These are phyloP conservation scores for Cochlearius cochlearius DNA, from an alignment of 2,113 vertebrate genomes.

Conservation along the genomic window DNA sequence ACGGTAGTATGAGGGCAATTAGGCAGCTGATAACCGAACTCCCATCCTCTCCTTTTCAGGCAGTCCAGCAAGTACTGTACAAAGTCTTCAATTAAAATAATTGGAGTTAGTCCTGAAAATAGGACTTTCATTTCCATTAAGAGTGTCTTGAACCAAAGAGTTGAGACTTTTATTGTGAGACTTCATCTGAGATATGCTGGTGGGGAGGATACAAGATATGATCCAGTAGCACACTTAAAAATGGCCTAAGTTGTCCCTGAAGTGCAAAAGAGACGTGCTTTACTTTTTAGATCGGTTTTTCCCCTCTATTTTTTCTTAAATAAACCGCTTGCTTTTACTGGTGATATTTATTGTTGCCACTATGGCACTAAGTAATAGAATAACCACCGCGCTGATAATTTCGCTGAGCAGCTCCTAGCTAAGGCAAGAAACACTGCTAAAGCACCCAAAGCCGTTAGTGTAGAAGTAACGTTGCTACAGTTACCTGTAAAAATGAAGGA, in stretches of 20 bases:
- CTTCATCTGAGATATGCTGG: neutral
- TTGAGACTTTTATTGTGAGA: neutral
- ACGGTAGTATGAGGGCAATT: neutral
- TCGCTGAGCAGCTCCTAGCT: neutral
- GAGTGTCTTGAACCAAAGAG: neutral
- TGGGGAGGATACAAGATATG: neutral
- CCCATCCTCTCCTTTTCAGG: neutral
- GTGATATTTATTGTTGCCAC: neutral
- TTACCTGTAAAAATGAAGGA: neutral
- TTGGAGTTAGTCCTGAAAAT: neutral
- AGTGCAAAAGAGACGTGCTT: neutral
- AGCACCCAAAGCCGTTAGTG: neutral
- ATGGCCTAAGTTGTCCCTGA: neutral
- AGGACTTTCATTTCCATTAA: neutral
- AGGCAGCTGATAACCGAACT: neutral
- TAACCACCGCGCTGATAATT: neutral
- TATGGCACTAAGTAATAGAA: neutral
- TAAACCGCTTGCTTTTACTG: neutral
- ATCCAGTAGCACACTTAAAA: neutral
- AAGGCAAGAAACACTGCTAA: neutral
- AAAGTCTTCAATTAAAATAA: neutral
- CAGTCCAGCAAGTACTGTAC: neutral
- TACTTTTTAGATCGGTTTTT: neutral
- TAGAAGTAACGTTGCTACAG: neutral
- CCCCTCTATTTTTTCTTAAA: neutral